A percentile compares a stretch with the other conserved stretches of the same genome.
These are phyloP conservation scores for Venustaconcha ellipsiformis DNA, from an alignment of 1,140 invertebrate genomes.

Conservation along the genomic window DNA sequence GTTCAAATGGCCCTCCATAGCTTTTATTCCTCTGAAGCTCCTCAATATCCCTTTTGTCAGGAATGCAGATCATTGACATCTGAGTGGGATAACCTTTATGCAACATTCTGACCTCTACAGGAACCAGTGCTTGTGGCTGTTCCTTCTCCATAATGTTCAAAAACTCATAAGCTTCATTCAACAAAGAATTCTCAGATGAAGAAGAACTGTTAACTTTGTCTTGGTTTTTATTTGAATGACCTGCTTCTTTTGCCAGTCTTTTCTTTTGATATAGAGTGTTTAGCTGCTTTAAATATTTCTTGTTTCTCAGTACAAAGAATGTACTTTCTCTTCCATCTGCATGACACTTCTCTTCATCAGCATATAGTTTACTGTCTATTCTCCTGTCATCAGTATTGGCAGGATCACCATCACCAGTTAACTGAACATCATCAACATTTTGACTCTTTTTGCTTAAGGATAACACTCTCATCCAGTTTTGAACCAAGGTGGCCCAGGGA, in stretches of 20 bases:
- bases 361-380: background rate
- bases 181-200: background rate
- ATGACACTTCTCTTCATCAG: background rate
- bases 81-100: slow-evolving; percentile 50
- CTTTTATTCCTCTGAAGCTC: slow-evolving; percentile 62
- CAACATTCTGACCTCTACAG: slow-evolving; percentile 47
- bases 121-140: slow-evolving; percentile 73
- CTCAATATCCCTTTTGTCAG: slow-evolving; percentile 73
- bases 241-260: background rate
- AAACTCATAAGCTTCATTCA: background rate
- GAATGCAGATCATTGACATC: slow-evolving; percentile 67
- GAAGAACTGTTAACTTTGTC: background rate
- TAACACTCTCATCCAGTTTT: slow-evolving; percentile 64
- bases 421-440: slow-evolving; percentile 19
- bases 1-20: slow-evolving; percentile 72
- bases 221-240: background rate
- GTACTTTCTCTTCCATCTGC: background rate
- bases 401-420: slow-evolving; percentile 20
- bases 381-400: slow-evolving; percentile 51
- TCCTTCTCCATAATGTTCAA: slow-evolving; percentile 12
- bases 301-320: slow-evolving; percentile 43
- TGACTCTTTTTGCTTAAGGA: slow-evolving; percentile 71
- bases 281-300: slow-evolving; percentile 18
- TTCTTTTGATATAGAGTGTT: slow-evolving; percentile 2
- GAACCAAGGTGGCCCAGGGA: slow-evolving; percentile 70